A percentile compares a stretch with the other conserved stretches of the same genome.
Conservation (phyloP, 1,140 invertebrate genomes). For the Listronotus bonariensis region DNA sequence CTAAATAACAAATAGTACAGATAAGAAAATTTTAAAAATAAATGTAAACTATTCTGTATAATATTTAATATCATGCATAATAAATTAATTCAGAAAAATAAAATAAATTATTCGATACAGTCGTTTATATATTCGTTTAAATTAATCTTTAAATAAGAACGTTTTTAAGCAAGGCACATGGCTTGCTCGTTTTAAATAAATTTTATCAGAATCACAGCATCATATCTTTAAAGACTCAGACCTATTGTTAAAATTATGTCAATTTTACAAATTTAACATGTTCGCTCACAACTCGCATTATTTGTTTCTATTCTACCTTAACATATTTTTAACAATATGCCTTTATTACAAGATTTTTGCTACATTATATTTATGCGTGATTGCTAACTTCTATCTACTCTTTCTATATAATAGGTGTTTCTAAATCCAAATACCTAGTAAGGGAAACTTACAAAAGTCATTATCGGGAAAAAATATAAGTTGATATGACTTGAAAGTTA, state of each 20-base stretch:
- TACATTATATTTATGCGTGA: neutral
- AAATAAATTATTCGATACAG: conserved; percentile 8
- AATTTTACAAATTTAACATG: neutral
- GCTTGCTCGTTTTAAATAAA: conserved; percentile 1
- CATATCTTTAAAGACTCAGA: conserved; percentile 5
- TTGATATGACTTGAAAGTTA: conserved; percentile 14
- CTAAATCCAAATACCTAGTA: no score
- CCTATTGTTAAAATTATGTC: conserved; percentile 22
- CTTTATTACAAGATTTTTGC: neutral
- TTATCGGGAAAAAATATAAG: conserved; percentile 11
- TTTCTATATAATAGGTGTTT: no score
- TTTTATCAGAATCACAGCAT: conserved; percentile 30
- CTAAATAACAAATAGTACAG: neutral
- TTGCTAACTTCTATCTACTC: no score
- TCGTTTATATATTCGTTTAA: conserved; percentile 23
- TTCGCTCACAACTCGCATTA: conserved; percentile 38
- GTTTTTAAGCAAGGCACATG: conserved; percentile 13
- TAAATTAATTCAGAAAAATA: conserved; percentile 3
- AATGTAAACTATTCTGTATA: conserved; percentile 1
- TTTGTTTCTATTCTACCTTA: neutral
- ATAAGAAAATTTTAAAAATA: conserved; percentile 4
- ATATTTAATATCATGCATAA: neutral
- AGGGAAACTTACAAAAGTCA: conserved; percentile 6
- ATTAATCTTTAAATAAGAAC: conserved; percentile 3
- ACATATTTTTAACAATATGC: conserved; percentile 22